phyloP scores from a whole-genome alignment of 2,113 vertebrate species.

The Anguilla japonica region DNA sequence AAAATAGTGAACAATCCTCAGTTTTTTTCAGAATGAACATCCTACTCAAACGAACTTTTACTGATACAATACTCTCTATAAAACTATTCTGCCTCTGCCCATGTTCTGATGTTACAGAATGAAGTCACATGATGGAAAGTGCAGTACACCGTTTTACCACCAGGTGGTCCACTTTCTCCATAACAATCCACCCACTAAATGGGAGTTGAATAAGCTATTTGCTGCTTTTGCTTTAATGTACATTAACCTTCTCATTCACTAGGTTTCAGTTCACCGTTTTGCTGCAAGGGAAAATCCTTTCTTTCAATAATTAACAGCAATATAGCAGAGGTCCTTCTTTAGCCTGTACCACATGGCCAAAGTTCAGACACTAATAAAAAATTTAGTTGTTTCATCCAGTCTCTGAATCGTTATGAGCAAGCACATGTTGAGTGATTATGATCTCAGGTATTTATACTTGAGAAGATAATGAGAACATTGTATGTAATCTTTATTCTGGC shows the following conservation, averaged over 20 bases:
- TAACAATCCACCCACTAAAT: background rate
- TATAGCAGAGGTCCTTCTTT: conserved; percentile 39
- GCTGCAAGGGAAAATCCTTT: conserved; percentile 10
- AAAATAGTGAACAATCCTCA: no score
- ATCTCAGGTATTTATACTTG: background rate
- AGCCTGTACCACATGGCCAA: conserved; percentile 30
- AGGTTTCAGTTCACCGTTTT: conserved; percentile 12
- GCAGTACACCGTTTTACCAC: background rate
- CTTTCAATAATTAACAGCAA: conserved; percentile 50
- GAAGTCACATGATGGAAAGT: background rate
- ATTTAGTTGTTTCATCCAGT: conserved; percentile 53
- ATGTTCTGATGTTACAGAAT: background rate
- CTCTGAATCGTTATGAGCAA: background rate
- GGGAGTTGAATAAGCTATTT: background rate
- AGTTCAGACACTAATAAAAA: conserved; percentile 42
- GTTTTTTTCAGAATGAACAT: background rate
- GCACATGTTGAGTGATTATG: background rate
- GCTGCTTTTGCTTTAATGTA: background rate
- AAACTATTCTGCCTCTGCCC: background rate
- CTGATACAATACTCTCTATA: background rate
- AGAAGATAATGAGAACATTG: background rate
- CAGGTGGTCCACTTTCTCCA: conserved; percentile 19
- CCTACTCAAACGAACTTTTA: background rate
- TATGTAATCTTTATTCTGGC: background rate
- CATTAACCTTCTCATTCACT: background rate